Conservation (phyloP, 92 coral and sea anemone genomes). For the Meandrina meandrites region DNA sequence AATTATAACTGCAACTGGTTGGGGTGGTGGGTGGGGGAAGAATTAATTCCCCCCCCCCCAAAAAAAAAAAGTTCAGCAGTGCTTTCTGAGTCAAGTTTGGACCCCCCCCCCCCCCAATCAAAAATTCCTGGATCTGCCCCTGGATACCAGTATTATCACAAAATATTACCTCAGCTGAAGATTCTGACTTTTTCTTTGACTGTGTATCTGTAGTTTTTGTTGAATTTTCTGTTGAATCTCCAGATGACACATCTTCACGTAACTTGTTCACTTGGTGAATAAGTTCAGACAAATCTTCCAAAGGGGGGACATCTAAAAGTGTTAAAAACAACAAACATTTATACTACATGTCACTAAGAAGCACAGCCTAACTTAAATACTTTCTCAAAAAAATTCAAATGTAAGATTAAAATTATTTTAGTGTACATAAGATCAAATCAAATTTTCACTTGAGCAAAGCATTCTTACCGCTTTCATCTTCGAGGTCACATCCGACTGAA, state of each 20-base stretch:
- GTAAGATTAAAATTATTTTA: too few species aligned
- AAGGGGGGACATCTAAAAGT: constrained; percentile 68
- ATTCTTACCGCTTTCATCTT: constrained; percentile 23
- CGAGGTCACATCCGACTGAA: background rate
- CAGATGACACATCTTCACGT: constrained; percentile 19
- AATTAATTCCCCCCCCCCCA: too few species aligned
- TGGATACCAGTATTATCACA: too few species aligned
- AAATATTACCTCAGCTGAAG: constrained; percentile 5
- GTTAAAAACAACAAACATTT: background rate
- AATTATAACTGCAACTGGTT: too few species aligned
- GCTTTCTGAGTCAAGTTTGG: too few species aligned
- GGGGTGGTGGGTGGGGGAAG: too few species aligned
- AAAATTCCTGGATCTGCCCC: too few species aligned
- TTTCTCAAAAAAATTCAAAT: too few species aligned
- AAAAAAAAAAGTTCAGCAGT: too few species aligned
- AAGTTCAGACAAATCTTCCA: constrained; percentile 86
- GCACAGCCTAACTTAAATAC: background rate
- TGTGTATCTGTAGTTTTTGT: background rate
- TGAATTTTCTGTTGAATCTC: background rate
- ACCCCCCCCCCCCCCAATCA: too few species aligned
- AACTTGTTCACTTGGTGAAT: constrained; percentile 61
- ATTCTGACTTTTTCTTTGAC: background rate
- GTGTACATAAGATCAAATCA: too few species aligned
- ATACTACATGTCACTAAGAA: background rate
- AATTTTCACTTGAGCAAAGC: background rate